phyloP scores from a whole-genome alignment of 2,113 vertebrate genomes.

The Zootoca vivipara region DNA sequence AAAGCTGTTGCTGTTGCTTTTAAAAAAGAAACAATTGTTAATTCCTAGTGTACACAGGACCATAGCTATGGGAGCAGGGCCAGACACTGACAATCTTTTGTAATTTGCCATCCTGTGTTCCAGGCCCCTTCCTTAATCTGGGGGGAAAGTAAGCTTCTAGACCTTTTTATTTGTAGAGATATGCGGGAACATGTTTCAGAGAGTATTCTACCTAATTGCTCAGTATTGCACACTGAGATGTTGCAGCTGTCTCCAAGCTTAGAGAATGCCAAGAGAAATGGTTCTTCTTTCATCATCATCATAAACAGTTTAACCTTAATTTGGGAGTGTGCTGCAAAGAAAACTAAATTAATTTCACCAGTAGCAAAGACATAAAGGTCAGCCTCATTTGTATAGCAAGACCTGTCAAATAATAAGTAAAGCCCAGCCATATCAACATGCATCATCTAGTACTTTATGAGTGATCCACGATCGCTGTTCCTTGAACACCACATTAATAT shows the following conservation, averaged over 20 bases:
- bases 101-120: background rate
- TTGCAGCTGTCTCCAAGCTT: background rate
- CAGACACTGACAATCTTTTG: too few relatives aligned
- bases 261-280: background rate
- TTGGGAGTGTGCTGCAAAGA: background rate
- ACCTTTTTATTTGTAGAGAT: background rate
- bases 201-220: background rate
- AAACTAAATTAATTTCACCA: background rate
- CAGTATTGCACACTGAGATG: background rate
- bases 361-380: background rate
- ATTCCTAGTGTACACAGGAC: too few relatives aligned
- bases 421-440: background rate
- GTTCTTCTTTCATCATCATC: background rate
- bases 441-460: background rate
- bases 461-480: background rate
- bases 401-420: background rate
- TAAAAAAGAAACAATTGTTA: too few relatives aligned
- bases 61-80: background rate
- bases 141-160: too few relatives aligned
- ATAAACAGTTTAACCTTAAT: background rate
- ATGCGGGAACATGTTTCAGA: background rate
- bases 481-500: background rate
- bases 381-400: background rate
- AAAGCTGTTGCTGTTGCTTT: too few relatives aligned
- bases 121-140: background rate